phyloP scores from a whole-genome alignment of 2,113 vertebrate species.

The Azemiops feae region DNA sequence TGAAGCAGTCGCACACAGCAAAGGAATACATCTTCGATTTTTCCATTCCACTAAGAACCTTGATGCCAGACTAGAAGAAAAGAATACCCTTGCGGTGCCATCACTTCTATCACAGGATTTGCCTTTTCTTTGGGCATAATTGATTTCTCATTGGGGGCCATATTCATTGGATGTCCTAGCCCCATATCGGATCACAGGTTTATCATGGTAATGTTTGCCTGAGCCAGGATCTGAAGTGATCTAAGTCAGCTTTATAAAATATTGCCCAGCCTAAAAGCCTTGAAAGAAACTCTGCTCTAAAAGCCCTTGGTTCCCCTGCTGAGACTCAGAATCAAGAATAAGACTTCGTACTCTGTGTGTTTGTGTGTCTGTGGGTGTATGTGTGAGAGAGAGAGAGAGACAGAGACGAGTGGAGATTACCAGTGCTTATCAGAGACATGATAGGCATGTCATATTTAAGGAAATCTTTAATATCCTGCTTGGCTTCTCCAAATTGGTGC shows the following conservation, averaged over 20 bases:
- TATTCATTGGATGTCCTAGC: neutral
- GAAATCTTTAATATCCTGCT: neutral
- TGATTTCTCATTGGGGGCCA: neutral
- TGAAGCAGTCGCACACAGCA: neutral
- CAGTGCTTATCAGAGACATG: neutral
- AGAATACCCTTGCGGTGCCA: neutral
- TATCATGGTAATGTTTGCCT: neutral
- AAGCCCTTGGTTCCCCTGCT: conserved; percentile 6
- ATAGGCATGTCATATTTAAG: neutral
- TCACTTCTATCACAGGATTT: neutral
- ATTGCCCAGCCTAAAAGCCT: neutral
- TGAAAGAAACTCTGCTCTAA: neutral
- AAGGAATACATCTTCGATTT: neutral
- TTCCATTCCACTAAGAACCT: neutral
- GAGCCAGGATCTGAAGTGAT: neutral
- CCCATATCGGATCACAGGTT: conserved; percentile 47
- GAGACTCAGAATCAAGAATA: neutral
- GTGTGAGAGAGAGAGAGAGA: neutral
- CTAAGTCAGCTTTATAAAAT: neutral
- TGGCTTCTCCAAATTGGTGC: neutral
- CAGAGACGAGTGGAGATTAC: neutral
- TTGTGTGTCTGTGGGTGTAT: neutral
- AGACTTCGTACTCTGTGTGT: neutral
- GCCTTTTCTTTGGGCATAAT: neutral
- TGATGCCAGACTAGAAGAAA: neutral